phyloP scores from a whole-genome alignment of 2,113 vertebrate genomes.

The Otocyon megalotis region DNA sequence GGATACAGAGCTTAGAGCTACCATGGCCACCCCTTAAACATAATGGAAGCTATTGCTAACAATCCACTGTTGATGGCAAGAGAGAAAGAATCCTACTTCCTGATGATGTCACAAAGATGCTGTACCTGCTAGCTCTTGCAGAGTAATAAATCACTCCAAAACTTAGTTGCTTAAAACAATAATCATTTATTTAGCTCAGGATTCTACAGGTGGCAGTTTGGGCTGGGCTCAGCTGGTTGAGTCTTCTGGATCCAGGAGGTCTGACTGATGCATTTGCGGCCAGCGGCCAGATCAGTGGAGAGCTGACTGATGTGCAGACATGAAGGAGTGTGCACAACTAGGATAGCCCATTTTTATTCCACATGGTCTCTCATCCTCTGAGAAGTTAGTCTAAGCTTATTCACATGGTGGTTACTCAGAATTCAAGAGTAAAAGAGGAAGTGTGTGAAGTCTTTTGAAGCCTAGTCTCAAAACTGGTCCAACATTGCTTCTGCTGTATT shows the following conservation, averaged over 20 bases:
- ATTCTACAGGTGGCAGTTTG: background rate
- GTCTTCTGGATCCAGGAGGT: background rate
- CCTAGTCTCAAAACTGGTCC: background rate
- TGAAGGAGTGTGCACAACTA: background rate
- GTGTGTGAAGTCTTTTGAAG: background rate
- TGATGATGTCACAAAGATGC: background rate
- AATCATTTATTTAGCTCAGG: background rate
- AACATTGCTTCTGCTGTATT: background rate
- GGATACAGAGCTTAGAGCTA: rapidly evolving
- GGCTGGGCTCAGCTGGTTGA: background rate
- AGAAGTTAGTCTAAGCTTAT: background rate
- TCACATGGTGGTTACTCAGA: background rate
- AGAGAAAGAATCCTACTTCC: background rate
- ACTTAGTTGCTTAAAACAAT: background rate
- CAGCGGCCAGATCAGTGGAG: background rate
- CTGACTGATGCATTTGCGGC: background rate
- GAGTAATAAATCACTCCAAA: background rate
- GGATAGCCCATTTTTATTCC: background rate
- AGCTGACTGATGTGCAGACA: background rate
- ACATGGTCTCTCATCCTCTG: background rate
- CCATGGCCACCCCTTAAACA: background rate
- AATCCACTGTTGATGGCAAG: background rate
- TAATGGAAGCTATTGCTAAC: background rate
- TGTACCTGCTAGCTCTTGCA: background rate
- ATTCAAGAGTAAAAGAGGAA: background rate